Conservation (phyloP, 1,140 invertebrate species). For the Drosophila setifemur region DNA sequence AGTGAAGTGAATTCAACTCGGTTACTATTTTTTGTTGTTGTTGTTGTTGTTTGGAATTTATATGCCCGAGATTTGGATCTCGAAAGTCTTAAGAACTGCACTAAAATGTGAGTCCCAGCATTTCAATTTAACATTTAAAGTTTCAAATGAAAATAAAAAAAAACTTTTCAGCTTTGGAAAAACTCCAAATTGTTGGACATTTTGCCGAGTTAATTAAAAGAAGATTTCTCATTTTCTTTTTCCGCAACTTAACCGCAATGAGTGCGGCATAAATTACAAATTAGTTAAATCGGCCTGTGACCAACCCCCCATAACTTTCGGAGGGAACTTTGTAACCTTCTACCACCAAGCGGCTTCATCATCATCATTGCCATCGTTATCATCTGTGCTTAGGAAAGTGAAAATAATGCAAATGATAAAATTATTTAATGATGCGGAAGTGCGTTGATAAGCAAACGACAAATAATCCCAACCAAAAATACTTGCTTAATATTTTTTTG, state of each 20-base stretch:
- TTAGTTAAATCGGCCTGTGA: conserved; percentile 61
- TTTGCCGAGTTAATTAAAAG: conserved; percentile 67
- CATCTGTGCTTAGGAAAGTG: conserved; percentile 70
- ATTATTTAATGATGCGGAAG: conserved; percentile 80
- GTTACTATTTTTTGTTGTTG: not conserved
- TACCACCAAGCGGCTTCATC: conserved; percentile 23
- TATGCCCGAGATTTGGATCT: conserved; percentile 35
- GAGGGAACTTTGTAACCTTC: conserved; percentile 23
- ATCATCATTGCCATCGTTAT: conserved; percentile 21
- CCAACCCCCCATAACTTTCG: conserved; percentile 12
- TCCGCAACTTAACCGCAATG: conserved; percentile 35
- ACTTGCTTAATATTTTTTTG: conserved; percentile 2
- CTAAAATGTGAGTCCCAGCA: conserved; percentile 18
- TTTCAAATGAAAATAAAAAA: not conserved
- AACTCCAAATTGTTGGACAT: conserved; percentile 7
- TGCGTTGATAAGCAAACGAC: conserved; percentile 76
- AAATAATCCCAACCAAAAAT: conserved; percentile 53
- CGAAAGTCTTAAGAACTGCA: conserved; percentile 29
- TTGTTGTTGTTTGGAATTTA: no score
- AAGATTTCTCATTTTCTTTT: conserved; percentile 49
- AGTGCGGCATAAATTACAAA: conserved; percentile 74
- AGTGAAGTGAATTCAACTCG: conserved; percentile 38
- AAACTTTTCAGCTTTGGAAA: conserved; percentile 22
- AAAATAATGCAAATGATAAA: conserved; percentile 80
- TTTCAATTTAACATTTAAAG: not conserved